phyloP scores from a whole-genome alignment of 2,113 vertebrate species.

The Charina bottae region DNA sequence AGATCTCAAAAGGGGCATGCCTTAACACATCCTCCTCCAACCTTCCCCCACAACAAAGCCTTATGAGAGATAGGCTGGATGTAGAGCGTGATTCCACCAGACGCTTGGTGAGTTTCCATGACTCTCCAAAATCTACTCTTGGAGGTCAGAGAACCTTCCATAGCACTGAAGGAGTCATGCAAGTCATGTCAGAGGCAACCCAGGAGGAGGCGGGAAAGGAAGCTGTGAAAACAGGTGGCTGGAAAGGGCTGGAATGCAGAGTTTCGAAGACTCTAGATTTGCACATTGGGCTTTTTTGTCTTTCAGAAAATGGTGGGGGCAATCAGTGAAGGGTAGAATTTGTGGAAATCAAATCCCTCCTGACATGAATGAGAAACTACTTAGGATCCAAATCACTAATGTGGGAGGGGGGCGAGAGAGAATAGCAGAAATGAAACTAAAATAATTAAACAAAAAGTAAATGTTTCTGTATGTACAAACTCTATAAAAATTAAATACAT shows the following conservation, averaged over 20 bases:
- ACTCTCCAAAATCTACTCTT: not conserved
- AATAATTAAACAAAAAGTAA: not conserved
- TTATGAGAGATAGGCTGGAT: not conserved
- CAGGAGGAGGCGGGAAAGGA: not conserved
- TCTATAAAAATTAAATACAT: not conserved
- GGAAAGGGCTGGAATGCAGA: not conserved
- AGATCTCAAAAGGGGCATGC: not conserved
- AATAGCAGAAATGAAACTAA: not conserved
- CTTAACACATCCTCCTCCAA: not conserved
- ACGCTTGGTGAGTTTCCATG: not conserved
- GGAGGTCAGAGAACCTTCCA: not conserved
- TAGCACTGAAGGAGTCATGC: not conserved
- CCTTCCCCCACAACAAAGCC: not conserved
- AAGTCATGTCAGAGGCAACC: not conserved
- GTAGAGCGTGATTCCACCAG: not conserved
- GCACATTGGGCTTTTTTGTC: not conserved
- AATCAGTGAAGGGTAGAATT: not conserved
- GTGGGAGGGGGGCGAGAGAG: not conserved
- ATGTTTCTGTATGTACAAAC: not conserved
- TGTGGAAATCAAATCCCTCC: not conserved
- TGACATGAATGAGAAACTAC: not conserved
- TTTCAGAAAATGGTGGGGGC: not conserved
- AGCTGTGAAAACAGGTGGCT: not conserved
- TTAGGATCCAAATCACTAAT: not conserved
- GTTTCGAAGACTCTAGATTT: not conserved